Conservation (phyloP, 37 sponge, comb jelly and placozoan genomes). For the Diacarnus erythraeanus region DNA sequence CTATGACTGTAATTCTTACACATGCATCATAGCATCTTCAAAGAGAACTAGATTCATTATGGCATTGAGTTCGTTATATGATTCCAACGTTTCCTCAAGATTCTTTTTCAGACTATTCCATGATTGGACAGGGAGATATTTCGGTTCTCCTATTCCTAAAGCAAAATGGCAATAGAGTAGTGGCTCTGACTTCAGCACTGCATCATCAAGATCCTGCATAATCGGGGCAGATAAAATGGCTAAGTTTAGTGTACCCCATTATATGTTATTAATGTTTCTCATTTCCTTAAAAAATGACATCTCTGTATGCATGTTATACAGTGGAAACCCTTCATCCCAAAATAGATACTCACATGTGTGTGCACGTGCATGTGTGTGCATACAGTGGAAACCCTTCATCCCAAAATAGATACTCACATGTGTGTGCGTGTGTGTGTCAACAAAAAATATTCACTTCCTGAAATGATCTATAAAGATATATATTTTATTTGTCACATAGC, state of each 20-base stretch:
- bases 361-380: too few species aligned
- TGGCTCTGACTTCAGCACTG: constrained; percentile 71
- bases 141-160: constrained; percentile 91
- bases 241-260: too few species aligned
- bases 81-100: constrained; percentile 94
- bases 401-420: too few species aligned
- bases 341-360: neutral
- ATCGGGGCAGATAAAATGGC: neutral
- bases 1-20: constrained; percentile 43
- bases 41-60: constrained; percentile 98
- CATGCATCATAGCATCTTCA: constrained; percentile 97
- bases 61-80: constrained; percentile 97
- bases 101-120: constrained; percentile 88
- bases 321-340: too few species aligned
- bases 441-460: too few species aligned
- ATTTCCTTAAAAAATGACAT: too few species aligned
- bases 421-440: too few species aligned
- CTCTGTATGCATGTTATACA: neutral
- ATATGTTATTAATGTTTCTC: too few species aligned
- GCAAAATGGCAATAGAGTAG: constrained; percentile 98
- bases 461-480: too few species aligned
- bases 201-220: constrained; percentile 85
- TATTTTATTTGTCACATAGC: too few species aligned
- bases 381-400: too few species aligned
- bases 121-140: constrained; percentile 70